Percentiles rank a stretch among this genome's conserved stretches.
Evolutionary conservation across 2,797 vertebrate species (phyloP).

Genomic region (Buphagus erythrorhynchus): DNA sequence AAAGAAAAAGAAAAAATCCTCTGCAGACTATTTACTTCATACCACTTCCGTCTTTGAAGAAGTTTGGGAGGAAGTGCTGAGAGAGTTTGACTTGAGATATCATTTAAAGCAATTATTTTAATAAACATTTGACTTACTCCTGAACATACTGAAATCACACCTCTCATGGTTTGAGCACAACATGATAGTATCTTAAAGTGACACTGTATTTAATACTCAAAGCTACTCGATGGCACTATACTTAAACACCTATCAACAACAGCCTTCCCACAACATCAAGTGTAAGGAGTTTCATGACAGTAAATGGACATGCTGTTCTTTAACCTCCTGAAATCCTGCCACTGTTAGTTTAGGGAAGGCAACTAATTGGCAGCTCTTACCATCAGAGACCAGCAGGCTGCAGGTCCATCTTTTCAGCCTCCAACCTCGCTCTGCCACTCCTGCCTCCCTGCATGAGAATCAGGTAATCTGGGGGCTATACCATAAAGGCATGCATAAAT

Average conservation of each 20-base stretch:
- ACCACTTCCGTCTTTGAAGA: background rate
- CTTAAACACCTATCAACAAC: background rate
- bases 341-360: background rate
- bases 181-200: background rate
- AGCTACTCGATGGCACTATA: background rate
- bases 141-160: background rate
- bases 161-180: background rate
- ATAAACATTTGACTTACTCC: background rate
- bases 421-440: accelerated
- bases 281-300: background rate
- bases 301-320: background rate
- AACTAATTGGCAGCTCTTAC: background rate
- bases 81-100: background rate
- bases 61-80: background rate
- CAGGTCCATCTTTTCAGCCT: background rate
- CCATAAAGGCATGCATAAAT: background rate
- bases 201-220: background rate
- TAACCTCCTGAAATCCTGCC: background rate
- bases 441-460: background rate
- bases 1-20: background rate
- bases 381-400: background rate
- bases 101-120: background rate
- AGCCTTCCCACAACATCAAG: background rate
- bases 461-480: background rate
- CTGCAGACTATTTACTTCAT: background rate